Base-by-base conservation (phyloP, 2,113 vertebrate species). In the Zootoca vivipara region DNA sequence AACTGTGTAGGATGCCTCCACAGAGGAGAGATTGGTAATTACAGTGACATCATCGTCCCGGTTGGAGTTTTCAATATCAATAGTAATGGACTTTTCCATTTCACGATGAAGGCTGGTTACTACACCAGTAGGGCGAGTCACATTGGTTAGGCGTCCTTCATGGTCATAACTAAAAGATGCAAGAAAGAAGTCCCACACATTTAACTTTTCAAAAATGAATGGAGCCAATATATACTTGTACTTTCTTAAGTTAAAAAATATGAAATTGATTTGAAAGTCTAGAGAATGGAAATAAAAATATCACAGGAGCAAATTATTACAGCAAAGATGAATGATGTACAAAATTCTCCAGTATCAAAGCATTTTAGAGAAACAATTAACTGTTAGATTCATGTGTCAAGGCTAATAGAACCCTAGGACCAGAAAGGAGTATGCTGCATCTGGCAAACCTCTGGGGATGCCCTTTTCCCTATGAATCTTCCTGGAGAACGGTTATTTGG, bases 61-160 rank as follows among this genome's bases (percentile, higher is more conserved):
- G 96, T 98, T 99, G 92, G 99, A 99, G 96, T 98, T 99, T 96
- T 99, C 98, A 9, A 99, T 99, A 96, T 99, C 98, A 65, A 99
- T 98, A 95, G 99, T 99, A 97, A 99, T 99, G 91, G 98, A 99
- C 91, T 98, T 99, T 91, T 99, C 99, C 90, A 99, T 99, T 95
- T 99, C 99, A n/a, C 99, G 96, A 95, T 99, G 99, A 89, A 99
- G 97, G 89, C 99, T 99, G 78, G 98, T 99, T 91, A 99, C 99
- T 97, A 98, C 98, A 90, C 99, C 99, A 0, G 98, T 99, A 73
- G 99, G 99, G 93, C 98, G 98, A 2, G 99, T 99, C 95, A 99
- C 98, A 79, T 99, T 99, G 95, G 99, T 99, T 94, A 99, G 96
- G 85, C 99, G 98, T 82, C 99, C 99, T 96, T 99, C 99, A 18